phyloP scores from a whole-genome alignment of 2,113 vertebrate species.

The Rhipidura dahli region DNA sequence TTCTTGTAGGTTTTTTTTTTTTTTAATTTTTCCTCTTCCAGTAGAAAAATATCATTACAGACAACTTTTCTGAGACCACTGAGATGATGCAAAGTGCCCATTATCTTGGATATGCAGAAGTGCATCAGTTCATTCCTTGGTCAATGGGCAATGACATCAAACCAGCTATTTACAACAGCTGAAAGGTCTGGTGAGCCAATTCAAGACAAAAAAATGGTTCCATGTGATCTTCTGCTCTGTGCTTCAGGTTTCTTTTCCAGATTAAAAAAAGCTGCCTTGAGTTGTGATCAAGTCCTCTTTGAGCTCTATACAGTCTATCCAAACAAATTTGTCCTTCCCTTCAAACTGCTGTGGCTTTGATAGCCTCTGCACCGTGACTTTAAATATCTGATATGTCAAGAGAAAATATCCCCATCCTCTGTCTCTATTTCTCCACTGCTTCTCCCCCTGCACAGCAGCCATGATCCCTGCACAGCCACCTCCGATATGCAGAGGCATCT shows the following conservation, averaged over 20 bases:
- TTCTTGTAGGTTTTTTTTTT: neutral
- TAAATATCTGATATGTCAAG: neutral
- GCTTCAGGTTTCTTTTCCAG: neutral
- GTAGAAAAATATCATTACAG: neutral
- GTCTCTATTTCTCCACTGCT: neutral
- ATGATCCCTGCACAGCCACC: too few relatives aligned
- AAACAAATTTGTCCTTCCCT: neutral
- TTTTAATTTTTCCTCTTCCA: accelerated
- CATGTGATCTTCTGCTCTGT: neutral
- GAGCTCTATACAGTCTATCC: neutral
- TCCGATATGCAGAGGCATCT: neutral
- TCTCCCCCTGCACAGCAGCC: neutral
- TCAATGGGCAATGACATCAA: neutral
- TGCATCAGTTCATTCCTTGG: neutral
- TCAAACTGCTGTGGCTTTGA: neutral
- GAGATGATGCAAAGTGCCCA: neutral
- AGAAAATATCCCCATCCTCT: neutral
- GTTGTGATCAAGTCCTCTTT: neutral
- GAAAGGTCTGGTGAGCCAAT: neutral
- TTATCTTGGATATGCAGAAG: neutral
- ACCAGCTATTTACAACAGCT: neutral
- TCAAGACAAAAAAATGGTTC: neutral
- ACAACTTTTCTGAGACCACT: neutral
- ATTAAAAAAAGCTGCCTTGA: neutral
- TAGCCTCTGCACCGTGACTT: neutral